Percentiles rank a stretch among this genome's conserved stretches.
These are phyloP conservation scores for Drosophila lini DNA, from an alignment of 1,140 invertebrate genomes.

Conservation along the genomic window DNA sequence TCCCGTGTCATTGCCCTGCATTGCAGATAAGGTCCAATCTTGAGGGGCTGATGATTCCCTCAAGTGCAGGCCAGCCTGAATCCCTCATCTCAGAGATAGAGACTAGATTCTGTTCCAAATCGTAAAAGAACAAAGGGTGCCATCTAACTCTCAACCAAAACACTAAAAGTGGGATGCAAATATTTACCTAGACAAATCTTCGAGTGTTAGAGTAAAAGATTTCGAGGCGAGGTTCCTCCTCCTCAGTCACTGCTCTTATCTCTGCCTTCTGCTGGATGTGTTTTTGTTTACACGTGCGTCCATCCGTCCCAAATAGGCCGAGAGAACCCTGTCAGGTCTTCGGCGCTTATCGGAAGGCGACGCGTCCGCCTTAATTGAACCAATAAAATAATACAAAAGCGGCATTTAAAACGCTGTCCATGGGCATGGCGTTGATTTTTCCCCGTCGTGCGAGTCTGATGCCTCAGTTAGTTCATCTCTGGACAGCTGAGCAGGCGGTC, in stretches of 20 bases:
- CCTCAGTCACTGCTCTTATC: constrained; percentile 9
- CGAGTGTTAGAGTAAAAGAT: constrained; percentile 4
- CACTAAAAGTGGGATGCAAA: constrained; percentile 23
- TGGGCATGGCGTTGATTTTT: constrained; percentile 59
- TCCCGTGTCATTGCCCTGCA: constrained; percentile 51
- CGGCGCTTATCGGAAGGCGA: constrained; percentile 56
- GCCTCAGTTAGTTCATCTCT: constrained; percentile 69
- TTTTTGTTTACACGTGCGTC: constrained; percentile 57
- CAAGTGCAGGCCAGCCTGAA: constrained; percentile 22
- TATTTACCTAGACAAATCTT: constrained; percentile 23
- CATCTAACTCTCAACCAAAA: constrained; percentile 7
- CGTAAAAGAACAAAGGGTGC: constrained; percentile 24
- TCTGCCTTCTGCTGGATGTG: constrained; percentile 12
- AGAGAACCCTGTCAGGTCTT: constrained; percentile 32
- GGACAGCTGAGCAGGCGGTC: constrained; percentile 61
- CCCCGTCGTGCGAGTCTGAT: constrained; percentile 14
- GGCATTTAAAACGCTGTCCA: constrained; percentile 66
- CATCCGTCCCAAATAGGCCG: constrained; percentile 18
- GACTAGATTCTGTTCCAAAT: background rate
- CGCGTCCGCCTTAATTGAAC: constrained; percentile 68
- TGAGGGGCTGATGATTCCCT: background rate
- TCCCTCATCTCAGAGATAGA: constrained; percentile 5
- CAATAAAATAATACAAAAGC: constrained; percentile 80
- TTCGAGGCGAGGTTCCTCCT: constrained; percentile 7
- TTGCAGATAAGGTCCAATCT: constrained; percentile 52